Evolutionary conservation across 2,888 invertebrate species (phyloP).

Genomic region (Protula sp.): DNA sequence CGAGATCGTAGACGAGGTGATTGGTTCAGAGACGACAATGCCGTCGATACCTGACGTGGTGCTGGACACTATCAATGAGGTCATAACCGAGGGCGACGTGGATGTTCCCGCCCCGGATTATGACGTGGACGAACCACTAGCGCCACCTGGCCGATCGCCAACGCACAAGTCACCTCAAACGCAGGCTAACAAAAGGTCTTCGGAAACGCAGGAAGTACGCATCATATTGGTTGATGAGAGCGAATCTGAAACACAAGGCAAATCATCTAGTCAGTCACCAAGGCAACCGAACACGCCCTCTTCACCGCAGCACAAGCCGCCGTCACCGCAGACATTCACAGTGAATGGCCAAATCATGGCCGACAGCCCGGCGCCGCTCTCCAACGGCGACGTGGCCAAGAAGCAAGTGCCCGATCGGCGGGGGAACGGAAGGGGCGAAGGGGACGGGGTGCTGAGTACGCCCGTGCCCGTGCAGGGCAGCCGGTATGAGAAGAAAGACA

Average conservation of each 20-base stretch:
- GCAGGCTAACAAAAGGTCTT: conserved; percentile 7
- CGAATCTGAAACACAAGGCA: background rate
- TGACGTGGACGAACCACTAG: background rate
- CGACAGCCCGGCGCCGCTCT: background rate
- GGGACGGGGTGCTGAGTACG: too few species aligned
- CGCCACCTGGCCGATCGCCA: background rate
- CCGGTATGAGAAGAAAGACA: background rate
- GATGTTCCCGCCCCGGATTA: background rate
- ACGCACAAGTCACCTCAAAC: background rate
- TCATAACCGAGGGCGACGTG: conserved; percentile 26
- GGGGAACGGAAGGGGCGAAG: too few species aligned
- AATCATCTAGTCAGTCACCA: background rate
- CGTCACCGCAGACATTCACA: background rate
- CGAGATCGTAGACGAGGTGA: conserved; percentile 48
- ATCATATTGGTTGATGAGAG: conserved; percentile 24
- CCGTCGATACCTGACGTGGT: conserved; percentile 50
- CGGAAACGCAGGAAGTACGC: conserved; percentile 35
- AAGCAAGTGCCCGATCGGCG: too few species aligned
- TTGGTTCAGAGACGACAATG: conserved; percentile 40
- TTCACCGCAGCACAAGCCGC: background rate
- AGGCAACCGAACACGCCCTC: background rate
- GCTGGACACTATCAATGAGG: conserved; percentile 43
- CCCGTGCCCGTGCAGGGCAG: too few species aligned
- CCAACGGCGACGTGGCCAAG: too few species aligned
- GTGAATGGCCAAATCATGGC: background rate